Base-by-base conservation (phyloP, 2,888 invertebrate species). In the Pimpla rufipes region DNA sequence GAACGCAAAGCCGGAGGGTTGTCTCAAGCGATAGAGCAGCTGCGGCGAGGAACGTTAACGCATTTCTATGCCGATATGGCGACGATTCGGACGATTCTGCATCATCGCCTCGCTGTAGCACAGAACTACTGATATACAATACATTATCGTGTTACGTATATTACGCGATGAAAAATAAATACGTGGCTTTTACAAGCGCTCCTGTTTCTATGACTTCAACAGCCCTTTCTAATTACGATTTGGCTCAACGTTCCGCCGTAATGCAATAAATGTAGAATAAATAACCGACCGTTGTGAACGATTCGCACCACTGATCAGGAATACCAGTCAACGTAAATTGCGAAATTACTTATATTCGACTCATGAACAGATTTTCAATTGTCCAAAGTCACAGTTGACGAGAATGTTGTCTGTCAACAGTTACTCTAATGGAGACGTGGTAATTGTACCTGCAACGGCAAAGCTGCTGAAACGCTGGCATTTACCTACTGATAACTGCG, bases 1-100 rank as follows among this genome's bases (percentile, higher is more conserved):
- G 66, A 71, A 84, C 78, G 84, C 75, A 82, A 70, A 81, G 42
- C 52, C 81, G 62, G 79, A 84, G 81, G 82, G 81, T 82, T 45
- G 79, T 73, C 66, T 57, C 59, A 73, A 62, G 18, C 57, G 68
- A 76, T 13, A 11, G 37, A 79, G 62, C 64, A 55, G 10, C 47
- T 10, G 55, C 57, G 35, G 64, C 66, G 59, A 74, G 67, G 66
- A 71, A 74, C 59, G 11, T 66, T 40, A n/a, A 42, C 10, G 23
- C 42, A 18, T 64, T 45, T 66, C 21, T 66, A 13, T 42, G 45
- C 62, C 59, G 40, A 18, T 29, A 13, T 29, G 29, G 5, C 57
- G 29, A 74, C 74, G 35, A 62, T 59, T 73, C 55, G 8, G n/a
- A 37, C 62, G 37, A 62, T 16, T 62, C 35, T 59, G 5, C 35